Base-by-base conservation (phyloP, 1,140 invertebrate genomes). In the Ganaspis sp. region DNA sequence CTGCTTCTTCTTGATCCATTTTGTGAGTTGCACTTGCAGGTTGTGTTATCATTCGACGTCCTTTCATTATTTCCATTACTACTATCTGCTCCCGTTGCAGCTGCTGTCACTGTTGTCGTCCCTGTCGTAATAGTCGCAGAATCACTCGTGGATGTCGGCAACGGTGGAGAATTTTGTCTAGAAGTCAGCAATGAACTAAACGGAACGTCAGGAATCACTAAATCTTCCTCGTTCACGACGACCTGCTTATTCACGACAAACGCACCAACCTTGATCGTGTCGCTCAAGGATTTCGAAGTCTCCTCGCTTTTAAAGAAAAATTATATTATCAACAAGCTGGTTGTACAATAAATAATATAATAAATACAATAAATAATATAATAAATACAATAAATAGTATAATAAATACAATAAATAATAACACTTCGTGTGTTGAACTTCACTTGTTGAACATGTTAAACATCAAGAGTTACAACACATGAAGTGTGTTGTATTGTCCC, bases 201-300 rank as follows among this genome's bases (percentile, higher is more conserved):
- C 4, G 95, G 94, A 29, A 94, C 92, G 77, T 95, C 94, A 0
- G 94, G 94, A 73, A 94, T 90, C 26, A 93, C 90, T 72, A 93
- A 91, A 79, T 93, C 92, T 38, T 94, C 92, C 69, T 94, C 93
- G 42, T 92, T 92, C 29, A 91, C 85, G 72, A 87, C 85, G 70
- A 90, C 86, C 83, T 82, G 92, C 83, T 90, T 93, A 90, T 88
- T 92, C 76, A 93, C 93, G 17, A 93, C 94, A 89, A 96, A 96
- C 4, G 95, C 95, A 69, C 95, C 95, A 1, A 95, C 92, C 88
- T 93, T 93, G 80, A 95, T 92, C 12, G 92, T 93, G 76, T 95
- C 94, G 78, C 93, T 94, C 53, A 95, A 90, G 9, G 93, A 93
- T 34, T 92, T 91, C 12, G 89, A 90, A 71, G 89, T 92, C 78